Conservation (phyloP, 2,888 invertebrate genomes). For the Fragum sueziense region DNA sequence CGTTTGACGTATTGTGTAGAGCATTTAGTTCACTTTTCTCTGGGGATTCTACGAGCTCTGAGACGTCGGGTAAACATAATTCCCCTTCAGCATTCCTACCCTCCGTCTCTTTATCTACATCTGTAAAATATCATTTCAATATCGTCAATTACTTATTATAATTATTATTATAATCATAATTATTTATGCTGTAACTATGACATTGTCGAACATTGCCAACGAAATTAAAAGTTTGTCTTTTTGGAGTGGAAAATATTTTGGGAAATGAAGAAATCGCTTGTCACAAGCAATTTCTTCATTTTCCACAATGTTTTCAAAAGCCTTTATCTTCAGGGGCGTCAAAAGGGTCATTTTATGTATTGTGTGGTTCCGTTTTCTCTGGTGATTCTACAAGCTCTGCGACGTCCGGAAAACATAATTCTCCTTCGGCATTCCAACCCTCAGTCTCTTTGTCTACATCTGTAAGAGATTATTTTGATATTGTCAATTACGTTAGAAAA, state of each 20-base stretch:
- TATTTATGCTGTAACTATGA: too few relatives aligned
- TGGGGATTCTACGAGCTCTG: neutral
- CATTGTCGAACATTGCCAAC: too few relatives aligned
- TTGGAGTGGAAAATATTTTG: neutral
- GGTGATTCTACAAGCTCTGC: neutral
- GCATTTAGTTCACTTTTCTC: neutral
- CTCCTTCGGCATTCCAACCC: constrained; percentile 15
- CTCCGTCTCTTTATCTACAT: constrained; percentile 29
- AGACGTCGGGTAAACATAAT: constrained; percentile 15
- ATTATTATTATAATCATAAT: too few relatives aligned
- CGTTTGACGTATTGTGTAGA: constrained; percentile 32
- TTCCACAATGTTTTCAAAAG: constrained; percentile 1
- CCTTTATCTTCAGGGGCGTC: too few relatives aligned
- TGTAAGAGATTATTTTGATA: constrained; percentile 14
- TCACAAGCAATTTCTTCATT: neutral
- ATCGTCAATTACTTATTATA: neutral
- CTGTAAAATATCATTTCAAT: constrained; percentile 15
- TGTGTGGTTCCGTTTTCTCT: neutral
- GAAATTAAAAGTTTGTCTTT: too few relatives aligned
- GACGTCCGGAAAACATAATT: constrained; percentile 21
- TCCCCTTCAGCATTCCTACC: constrained; percentile 22
- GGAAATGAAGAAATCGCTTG: neutral
- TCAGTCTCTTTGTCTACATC: constrained; percentile 33
- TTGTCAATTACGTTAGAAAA: too few relatives aligned
- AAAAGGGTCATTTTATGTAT: too few relatives aligned